phyloP scores from a whole-genome alignment of 2,888 invertebrate species.

The Pammene fasciana region DNA sequence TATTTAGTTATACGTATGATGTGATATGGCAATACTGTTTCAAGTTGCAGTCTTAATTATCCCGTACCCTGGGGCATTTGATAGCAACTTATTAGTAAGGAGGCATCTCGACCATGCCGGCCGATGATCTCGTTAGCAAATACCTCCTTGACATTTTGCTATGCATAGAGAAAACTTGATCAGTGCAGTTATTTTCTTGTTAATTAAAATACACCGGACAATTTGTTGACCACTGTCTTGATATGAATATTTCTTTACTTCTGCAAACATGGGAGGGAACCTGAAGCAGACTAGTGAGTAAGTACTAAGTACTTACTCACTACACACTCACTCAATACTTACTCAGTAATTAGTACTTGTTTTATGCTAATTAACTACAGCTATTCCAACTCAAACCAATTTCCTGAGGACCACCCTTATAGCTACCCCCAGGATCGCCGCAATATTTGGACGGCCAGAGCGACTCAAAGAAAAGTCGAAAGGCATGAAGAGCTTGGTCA shows the following conservation, averaged over 20 bases:
- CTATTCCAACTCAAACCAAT: background rate
- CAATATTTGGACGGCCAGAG: no score
- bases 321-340: no score
- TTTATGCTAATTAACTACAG: background rate
- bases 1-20: background rate
- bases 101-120: constrained; percentile 26
- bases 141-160: constrained; percentile 37
- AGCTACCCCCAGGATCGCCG: no score
- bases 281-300: background rate
- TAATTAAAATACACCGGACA: constrained; percentile 15
- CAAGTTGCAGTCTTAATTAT: constrained; percentile 46
- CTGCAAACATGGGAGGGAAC: background rate
- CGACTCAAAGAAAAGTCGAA: no score
- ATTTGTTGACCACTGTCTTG: background rate
- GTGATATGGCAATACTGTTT: constrained; percentile 15
- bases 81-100: constrained; percentile 33
- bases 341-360: background rate
- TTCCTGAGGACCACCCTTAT: background rate
- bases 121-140: constrained; percentile 40
- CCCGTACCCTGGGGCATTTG: constrained; percentile 30
- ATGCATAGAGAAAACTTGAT: constrained; percentile 37
- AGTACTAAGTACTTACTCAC: background rate
- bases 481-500: no score
- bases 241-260: background rate
- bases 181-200: constrained; percentile 10